These are phyloP conservation scores for Mus spretus DNA, from an alignment of 2,797 vertebrate species.

Conservation along the genomic window DNA sequence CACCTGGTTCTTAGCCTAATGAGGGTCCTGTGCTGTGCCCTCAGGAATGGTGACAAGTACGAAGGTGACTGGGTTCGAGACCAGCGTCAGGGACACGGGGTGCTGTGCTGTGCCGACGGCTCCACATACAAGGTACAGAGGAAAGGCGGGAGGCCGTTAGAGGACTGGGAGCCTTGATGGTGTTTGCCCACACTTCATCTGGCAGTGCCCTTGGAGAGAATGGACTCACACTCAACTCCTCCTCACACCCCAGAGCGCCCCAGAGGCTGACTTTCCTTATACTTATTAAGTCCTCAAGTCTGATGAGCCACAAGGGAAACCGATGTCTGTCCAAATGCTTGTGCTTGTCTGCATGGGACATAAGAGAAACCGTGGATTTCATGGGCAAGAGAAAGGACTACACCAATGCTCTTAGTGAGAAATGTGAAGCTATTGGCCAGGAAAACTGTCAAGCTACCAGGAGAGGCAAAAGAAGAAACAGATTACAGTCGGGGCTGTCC, in stretches of 20 bases:
- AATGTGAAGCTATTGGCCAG: too few species aligned
- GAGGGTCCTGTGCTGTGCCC: constrained; percentile 33
- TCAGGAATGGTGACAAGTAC: constrained; percentile 88
- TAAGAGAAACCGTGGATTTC: too few species aligned
- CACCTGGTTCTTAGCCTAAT: constrained; percentile 40
- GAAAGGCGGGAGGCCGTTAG: not conserved
- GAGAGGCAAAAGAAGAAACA: not conserved
- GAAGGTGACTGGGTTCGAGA: constrained; percentile 88
- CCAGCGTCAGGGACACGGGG: constrained; percentile 88
- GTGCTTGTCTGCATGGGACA: not conserved
- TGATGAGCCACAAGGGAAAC: not conserved
- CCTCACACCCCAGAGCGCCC: not conserved
- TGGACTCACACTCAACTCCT: not conserved
- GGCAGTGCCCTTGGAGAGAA: too few species aligned
- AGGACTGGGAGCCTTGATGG: accelerated
- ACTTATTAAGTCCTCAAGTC: not conserved
- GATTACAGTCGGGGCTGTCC: not conserved
- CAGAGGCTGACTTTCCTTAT: not conserved
- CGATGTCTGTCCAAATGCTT: too few species aligned
- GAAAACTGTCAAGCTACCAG: too few species aligned
- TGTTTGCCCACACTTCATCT: not conserved
- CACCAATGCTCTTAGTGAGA: not conserved
- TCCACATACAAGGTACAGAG: constrained; percentile 87
- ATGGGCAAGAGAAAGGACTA: not conserved
- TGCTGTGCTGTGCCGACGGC: constrained; percentile 80